Evolutionary conservation across 2,797 vertebrate genomes (phyloP).

Genomic region (Parauchenoglanis ngamensis): DNA sequence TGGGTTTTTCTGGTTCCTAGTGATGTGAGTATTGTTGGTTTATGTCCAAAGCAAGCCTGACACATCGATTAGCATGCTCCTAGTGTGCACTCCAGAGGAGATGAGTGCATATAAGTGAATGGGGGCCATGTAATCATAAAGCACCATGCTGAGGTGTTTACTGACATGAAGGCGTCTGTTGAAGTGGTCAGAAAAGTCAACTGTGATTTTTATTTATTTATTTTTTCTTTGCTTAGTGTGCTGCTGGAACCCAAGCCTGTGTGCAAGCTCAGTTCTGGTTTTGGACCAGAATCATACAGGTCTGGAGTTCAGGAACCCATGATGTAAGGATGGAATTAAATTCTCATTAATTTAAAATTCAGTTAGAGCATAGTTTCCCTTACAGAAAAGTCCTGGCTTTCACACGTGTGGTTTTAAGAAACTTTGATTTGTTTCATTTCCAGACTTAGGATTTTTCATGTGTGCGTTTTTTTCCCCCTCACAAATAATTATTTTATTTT

Average conservation of each 20-base stretch:
- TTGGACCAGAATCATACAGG: background rate
- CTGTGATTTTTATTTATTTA: background rate
- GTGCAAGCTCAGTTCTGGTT: background rate
- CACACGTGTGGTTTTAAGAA: background rate
- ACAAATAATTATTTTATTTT: background rate
- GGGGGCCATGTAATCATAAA: slow-evolving; percentile 53
- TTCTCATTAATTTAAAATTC: background rate
- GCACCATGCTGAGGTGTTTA: slow-evolving; percentile 26
- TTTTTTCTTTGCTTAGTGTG: background rate
- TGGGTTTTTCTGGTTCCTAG: slow-evolving; percentile 13
- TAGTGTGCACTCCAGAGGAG: slow-evolving; percentile 49
- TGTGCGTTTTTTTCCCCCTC: background rate
- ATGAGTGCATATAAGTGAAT: slow-evolving; percentile 49
- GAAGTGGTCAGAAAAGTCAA: background rate
- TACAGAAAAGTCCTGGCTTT: background rate
- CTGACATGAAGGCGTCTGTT: slow-evolving; percentile 22
- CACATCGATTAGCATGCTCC: slow-evolving; percentile 49
- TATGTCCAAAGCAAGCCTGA: slow-evolving; percentile 54
- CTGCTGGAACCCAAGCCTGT: background rate
- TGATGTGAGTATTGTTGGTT: slow-evolving; percentile 41
- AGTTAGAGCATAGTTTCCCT: too few species aligned
- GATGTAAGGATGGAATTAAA: background rate
- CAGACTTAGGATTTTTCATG: background rate
- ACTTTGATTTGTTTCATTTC: background rate
- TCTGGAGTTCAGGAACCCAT: background rate